A percentile compares a stretch with the other conserved stretches of the same genome.
phyloP scores from a whole-genome alignment of 1,140 invertebrate species.

The Sycophila sp. region DNA sequence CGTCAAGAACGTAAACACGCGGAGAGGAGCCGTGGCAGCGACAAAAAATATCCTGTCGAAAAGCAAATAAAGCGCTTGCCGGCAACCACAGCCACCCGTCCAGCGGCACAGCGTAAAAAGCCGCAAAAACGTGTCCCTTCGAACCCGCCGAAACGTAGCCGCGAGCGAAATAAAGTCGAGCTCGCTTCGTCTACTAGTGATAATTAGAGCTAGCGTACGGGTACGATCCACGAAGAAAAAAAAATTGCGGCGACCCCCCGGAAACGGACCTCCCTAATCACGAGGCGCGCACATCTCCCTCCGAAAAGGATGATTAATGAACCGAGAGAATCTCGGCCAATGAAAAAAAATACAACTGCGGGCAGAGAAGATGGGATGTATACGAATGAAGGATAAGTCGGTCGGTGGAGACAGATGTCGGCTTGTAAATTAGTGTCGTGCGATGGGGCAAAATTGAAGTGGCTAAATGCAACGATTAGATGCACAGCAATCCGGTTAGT shows the following conservation, averaged over 20 bases:
- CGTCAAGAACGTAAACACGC: no score
- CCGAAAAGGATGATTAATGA: not conserved
- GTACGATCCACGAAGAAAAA: not conserved
- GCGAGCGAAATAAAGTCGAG: no score
- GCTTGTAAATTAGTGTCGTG: not conserved
- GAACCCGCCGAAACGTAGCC: no score
- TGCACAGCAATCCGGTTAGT: constrained; percentile 3
- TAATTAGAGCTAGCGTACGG: not conserved
- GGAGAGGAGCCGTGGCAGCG: no score
- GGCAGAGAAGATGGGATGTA: not conserved
- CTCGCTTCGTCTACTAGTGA: not conserved
- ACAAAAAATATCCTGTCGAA: no score
- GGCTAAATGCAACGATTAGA: not conserved
- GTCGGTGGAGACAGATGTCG: not conserved
- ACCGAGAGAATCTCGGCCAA: not conserved
- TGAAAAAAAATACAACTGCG: no score
- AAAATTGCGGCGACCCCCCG: no score
- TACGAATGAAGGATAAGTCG: not conserved
- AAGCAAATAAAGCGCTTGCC: no score
- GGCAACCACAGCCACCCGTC: no score
- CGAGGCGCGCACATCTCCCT: no score
- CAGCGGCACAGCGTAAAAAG: no score
- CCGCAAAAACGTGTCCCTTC: no score
- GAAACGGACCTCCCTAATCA: not conserved
- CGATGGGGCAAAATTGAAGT: constrained; percentile 12